These are phyloP conservation scores for Aplidium turbinatum DNA, from an alignment of 23 tunicate species.

Conservation along the genomic window DNA sequence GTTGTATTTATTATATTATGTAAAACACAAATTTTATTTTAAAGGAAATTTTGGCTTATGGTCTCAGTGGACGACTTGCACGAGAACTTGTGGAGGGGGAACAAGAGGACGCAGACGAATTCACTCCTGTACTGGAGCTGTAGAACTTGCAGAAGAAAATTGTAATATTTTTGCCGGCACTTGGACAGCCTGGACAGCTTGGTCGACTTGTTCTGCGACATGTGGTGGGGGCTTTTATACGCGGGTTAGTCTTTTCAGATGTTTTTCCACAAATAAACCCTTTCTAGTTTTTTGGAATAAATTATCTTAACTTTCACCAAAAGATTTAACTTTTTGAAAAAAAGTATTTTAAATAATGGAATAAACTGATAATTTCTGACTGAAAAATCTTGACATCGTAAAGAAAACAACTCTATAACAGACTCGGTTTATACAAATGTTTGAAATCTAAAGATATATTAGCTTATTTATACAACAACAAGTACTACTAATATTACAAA, in stretches of 20 bases:
- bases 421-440: too few species aligned
- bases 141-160: slow-evolving; percentile 39
- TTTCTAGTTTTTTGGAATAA: not conserved
- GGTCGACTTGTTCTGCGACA: slow-evolving; percentile 64
- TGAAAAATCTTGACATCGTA: too few species aligned
- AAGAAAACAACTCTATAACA: too few species aligned
- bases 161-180: slow-evolving; percentile 71
- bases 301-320: not conserved
- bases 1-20: too few species aligned
- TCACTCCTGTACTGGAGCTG: slow-evolving; percentile 70
- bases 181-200: slow-evolving; percentile 48
- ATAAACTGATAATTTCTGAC: too few species aligned
- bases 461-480: too few species aligned
- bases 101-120: slow-evolving; percentile 45
- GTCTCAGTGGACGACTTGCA: slow-evolving; percentile 79
- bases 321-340: too few species aligned
- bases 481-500: too few species aligned
- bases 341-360: too few species aligned
- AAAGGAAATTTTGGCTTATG: slow-evolving; percentile 50
- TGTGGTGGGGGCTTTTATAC: slow-evolving; percentile 76
- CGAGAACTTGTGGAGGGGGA: slow-evolving; percentile 75
- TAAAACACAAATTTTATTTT: too few species aligned
- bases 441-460: too few species aligned
- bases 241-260: slow-evolving; percentile 44
- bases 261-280: too few species aligned